Percentiles rank a stretch among this genome's conserved stretches.
Conservation (phyloP, 2,888 invertebrate species). For the Euclidia mi region DNA sequence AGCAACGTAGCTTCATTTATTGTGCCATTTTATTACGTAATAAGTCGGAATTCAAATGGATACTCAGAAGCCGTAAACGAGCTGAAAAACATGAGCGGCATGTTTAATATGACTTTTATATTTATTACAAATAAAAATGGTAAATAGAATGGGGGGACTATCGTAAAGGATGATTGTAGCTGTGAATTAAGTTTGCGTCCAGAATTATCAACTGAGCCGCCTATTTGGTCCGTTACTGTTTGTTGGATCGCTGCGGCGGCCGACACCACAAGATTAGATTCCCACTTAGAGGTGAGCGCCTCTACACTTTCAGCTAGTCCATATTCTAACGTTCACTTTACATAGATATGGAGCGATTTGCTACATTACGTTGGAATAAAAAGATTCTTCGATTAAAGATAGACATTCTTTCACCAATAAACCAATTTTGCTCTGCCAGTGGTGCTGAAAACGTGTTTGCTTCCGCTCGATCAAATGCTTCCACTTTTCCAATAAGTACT, state of each 20-base stretch:
- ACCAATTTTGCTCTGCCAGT: slow-evolving; percentile 34
- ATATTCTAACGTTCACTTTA: slow-evolving; percentile 13
- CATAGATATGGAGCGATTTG: slow-evolving; percentile 14
- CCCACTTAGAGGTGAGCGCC: neutral
- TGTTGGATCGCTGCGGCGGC: slow-evolving; percentile 10
- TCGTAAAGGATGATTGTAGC: slow-evolving; percentile 39
- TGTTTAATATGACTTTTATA: slow-evolving; percentile 72
- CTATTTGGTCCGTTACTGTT: slow-evolving; percentile 1
- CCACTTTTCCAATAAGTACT: slow-evolving; percentile 23
- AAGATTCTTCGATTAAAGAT: slow-evolving; percentile 20
- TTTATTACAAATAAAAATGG: slow-evolving; percentile 65
- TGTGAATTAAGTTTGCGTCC: slow-evolving; percentile 54
- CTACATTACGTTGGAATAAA: slow-evolving; percentile 16
- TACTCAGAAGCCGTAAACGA: slow-evolving; percentile 78
- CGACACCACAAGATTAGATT: too few species aligned
- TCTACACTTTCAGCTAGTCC: neutral
- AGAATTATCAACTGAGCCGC: slow-evolving; percentile 29
- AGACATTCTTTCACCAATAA: slow-evolving; percentile 29
- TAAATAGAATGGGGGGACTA: slow-evolving; percentile 49
- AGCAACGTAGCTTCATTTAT: slow-evolving; percentile 70
- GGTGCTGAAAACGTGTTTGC: slow-evolving; percentile 47
- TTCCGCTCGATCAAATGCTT: slow-evolving; percentile 43
- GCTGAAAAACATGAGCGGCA: slow-evolving; percentile 70
- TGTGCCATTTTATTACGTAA: slow-evolving; percentile 79
- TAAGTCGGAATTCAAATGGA: slow-evolving; percentile 78